These are phyloP conservation scores for Candoia aspera DNA, from an alignment of 2,113 vertebrate genomes.

Conservation along the genomic window DNA sequence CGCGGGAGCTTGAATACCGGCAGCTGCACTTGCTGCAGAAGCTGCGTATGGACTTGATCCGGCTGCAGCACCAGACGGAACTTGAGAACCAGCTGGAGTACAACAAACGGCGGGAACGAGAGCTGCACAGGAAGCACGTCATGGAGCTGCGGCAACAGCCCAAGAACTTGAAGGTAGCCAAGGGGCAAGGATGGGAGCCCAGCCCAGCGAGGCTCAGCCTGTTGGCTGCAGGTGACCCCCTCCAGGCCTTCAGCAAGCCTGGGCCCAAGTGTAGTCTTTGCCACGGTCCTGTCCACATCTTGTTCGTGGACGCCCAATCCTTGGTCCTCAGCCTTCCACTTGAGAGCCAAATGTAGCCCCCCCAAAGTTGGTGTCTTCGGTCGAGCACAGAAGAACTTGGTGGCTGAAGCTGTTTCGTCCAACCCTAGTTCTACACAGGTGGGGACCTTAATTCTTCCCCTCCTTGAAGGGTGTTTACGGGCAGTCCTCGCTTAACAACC, in stretches of 20 bases:
- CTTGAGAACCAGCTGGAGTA: constrained; percentile 99
- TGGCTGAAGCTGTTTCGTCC: background rate
- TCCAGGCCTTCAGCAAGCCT: background rate
- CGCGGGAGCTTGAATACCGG: constrained; percentile 93
- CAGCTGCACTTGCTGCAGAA: constrained; percentile 96
- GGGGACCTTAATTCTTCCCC: too few species aligned
- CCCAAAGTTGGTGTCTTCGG: too few species aligned
- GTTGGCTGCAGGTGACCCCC: background rate
- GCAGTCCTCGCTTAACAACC: too few species aligned
- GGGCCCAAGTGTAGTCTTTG: too few species aligned
- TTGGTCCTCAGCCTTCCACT: too few species aligned
- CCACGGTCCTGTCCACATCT: too few species aligned
- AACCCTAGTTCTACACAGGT: background rate
- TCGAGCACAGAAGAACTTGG: background rate
- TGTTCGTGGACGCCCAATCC: too few species aligned
- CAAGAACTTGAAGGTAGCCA: constrained; percentile 93
- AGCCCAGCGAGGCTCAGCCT: background rate
- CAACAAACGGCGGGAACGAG: constrained; percentile 95
- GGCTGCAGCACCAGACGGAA: constrained; percentile 98
- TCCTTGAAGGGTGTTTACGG: too few species aligned
- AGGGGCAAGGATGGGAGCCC: background rate
- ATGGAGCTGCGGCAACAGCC: constrained; percentile 99
- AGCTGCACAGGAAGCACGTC: constrained; percentile 97
- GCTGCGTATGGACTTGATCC: constrained; percentile 98
- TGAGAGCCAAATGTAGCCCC: too few species aligned